phyloP scores from a whole-genome alignment of 2,888 invertebrate species.

The Lasius platythorax region DNA sequence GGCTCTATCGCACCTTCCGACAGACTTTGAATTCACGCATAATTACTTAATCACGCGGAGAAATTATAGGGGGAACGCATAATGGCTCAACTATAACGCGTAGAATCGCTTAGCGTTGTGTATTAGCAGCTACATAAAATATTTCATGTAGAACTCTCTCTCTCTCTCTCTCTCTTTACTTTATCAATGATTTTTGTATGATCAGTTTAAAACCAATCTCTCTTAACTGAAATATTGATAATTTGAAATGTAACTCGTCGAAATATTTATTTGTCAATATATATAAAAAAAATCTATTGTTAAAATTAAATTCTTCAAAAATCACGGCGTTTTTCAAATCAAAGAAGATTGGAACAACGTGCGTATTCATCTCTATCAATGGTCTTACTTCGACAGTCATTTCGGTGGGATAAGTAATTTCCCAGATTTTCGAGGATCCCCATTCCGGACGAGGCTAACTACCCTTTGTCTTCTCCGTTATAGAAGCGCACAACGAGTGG shows the following conservation, averaged over 20 bases:
- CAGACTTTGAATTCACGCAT: slow-evolving; percentile 43
- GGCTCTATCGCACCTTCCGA: slow-evolving; percentile 56
- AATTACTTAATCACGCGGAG: slow-evolving; percentile 53
- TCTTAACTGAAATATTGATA: not conserved
- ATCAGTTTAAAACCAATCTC: not conserved
- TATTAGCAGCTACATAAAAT: not conserved
- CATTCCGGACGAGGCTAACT: slow-evolving; percentile 70
- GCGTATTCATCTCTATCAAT: slow-evolving; percentile 55
- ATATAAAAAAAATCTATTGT: not conserved
- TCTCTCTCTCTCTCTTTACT: not conserved
- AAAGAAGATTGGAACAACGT: not conserved
- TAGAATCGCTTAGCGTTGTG: slow-evolving; percentile 22
- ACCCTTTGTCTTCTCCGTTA: slow-evolving; percentile 82
- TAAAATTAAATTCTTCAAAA: not conserved
- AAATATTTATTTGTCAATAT: not conserved
- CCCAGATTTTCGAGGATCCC: slow-evolving; percentile 53
- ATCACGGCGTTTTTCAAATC: not conserved
- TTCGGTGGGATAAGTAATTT: slow-evolving; percentile 66
- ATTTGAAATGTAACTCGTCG: not conserved
- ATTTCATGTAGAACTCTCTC: not conserved
- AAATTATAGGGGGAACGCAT: slow-evolving; percentile 43
- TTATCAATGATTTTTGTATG: not conserved
- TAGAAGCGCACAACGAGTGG: slow-evolving; percentile 76
- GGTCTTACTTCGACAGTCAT: slow-evolving; percentile 58
- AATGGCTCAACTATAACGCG: slow-evolving; percentile 19